Conservation (phyloP, 2,888 invertebrate genomes). For the Horisme vitalbata region DNA sequence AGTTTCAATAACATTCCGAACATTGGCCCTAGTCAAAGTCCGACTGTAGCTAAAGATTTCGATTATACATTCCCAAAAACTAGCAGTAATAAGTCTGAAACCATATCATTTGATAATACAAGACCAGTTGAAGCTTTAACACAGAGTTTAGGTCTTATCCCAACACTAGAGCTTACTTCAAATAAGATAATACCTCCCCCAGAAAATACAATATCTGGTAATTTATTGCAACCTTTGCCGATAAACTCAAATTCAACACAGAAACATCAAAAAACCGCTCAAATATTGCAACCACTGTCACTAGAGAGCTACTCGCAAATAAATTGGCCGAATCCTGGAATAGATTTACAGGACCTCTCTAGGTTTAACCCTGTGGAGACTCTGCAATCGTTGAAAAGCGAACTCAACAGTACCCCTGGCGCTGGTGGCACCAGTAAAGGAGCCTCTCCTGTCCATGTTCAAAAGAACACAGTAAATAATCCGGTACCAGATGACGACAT, state of each 20-base stretch:
- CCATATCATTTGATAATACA: constrained; percentile 49
- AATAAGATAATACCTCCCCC: constrained; percentile 35
- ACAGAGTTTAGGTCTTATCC: constrained; percentile 37
- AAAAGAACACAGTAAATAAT: constrained; percentile 42
- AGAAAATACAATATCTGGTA: constrained; percentile 32
- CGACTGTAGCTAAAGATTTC: constrained; percentile 34
- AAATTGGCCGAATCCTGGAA: constrained; percentile 85
- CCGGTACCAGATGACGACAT: constrained; percentile 77
- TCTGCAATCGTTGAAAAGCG: constrained; percentile 68
- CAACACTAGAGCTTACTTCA: constrained; percentile 34
- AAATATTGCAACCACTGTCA: constrained; percentile 76
- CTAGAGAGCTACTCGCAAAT: constrained; percentile 81
- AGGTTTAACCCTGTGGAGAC: constrained; percentile 77
- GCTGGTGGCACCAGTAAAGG: constrained; percentile 58
- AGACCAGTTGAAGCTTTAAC: constrained; percentile 45
- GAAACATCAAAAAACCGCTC: constrained; percentile 57
- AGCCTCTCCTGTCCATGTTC: constrained; percentile 60
- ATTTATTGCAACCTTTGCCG: constrained; percentile 57
- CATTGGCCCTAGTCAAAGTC: constrained; percentile 30
- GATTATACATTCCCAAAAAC: constrained; percentile 43
- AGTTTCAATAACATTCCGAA: constrained; percentile 37
- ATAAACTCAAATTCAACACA: constrained; percentile 41
- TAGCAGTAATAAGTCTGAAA: constrained; percentile 48
- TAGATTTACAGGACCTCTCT: constrained; percentile 75
- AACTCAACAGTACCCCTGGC: constrained; percentile 52